Evolutionary conservation across 1,140 invertebrate species (phyloP), one percentile per base, ranked within the genome.

Genomic region (Druon quercuslanigerum): DNA sequence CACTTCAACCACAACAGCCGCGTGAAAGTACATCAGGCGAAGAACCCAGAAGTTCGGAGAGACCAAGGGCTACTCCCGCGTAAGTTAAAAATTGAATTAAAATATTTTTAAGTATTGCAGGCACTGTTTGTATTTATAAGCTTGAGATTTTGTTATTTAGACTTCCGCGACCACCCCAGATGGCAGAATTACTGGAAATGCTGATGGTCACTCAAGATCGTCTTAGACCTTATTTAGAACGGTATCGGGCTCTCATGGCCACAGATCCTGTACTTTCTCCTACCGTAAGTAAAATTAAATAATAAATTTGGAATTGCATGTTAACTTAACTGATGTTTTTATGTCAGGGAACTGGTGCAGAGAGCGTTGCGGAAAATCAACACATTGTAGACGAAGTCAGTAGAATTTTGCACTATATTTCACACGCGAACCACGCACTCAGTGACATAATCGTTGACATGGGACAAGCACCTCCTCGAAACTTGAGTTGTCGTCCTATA

Each of bases 381-480:
- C 91, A 92, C 5, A 88, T 95, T 25, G 94, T 95, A 52, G 94
- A 96, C 83, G 90, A 94, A 16, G 95, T 97, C 1, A 95, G 95
- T 0, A 95, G 96, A 87, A 92, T 95, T 25, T 92, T 98, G 78
- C 98, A 99, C 87, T 95, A 94, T 74, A 91, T 98, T 73, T 94
- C 96, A 8, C 98, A 98, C 87, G 95, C 96, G 25, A 96, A 96
- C 88, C 98, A 99, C 88, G 94, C 95, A 5, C 91, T 98, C 12
- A 98, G 96, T 86, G 97, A 99, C 85, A 92, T 97, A 50, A 95
- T 95, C 88, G 93, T 97, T 52, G 94, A 96, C 80, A 92, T 96
- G 50, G 91, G 92, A 33, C 92, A 93, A 78, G 88, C 93, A 9
- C 94, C 95, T 14, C 96, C 96, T 1, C 91, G 96, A 78, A 92